phyloP scores from a whole-genome alignment of 2,888 invertebrate species.

The Drosophila borealis region DNA sequence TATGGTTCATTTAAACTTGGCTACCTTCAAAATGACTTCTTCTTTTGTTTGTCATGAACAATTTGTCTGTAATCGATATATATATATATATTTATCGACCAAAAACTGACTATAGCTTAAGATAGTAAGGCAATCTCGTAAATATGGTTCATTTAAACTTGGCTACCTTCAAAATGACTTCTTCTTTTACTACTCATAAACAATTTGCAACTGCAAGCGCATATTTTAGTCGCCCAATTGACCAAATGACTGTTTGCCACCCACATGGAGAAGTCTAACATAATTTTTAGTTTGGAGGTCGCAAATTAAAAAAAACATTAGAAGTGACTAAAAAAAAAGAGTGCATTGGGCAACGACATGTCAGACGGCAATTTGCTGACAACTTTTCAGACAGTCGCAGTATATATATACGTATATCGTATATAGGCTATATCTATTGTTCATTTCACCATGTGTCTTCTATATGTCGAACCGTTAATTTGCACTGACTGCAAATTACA shows the following conservation, averaged over 20 bases:
- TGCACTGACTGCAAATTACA: constrained; percentile 41
- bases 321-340: constrained; percentile 17
- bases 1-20: no score
- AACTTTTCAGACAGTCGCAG: constrained; percentile 3
- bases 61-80: neutral
- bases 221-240: constrained; percentile 6
- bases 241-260: constrained; percentile 3
- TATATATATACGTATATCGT: neutral
- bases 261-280: neutral
- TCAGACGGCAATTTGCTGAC: constrained; percentile 42
- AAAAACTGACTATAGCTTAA: no score
- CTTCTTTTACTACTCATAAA: neutral
- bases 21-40: no score
- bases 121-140: no score
- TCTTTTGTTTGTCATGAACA: neutral
- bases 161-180: no score
- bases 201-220: neutral
- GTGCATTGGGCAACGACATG: constrained; percentile 6
- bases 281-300: constrained; percentile 1
- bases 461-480: constrained; percentile 42
- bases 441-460: constrained; percentile 19
- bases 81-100: no score
- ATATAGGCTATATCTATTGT: constrained; percentile 14
- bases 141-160: no score
- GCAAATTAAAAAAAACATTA: constrained; percentile 59